These are phyloP conservation scores for Zaprionus inermis DNA, from an alignment of 1,140 invertebrate genomes.

Conservation along the genomic window DNA sequence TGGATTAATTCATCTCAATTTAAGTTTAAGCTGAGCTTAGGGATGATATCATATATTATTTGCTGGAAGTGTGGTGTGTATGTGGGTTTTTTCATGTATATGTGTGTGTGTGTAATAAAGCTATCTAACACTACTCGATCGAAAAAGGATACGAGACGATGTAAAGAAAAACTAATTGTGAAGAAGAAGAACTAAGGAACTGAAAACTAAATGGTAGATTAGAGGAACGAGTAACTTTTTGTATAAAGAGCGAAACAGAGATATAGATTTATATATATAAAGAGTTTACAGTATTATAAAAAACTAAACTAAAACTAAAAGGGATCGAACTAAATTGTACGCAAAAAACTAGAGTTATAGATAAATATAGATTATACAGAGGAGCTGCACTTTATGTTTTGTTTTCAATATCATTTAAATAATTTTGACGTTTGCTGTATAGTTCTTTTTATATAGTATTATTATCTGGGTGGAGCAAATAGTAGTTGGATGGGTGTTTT, in stretches of 20 bases:
- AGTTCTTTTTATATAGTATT: constrained; percentile 18
- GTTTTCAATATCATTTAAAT: constrained; percentile 8
- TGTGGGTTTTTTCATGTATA: constrained; percentile 7
- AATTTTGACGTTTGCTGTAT: constrained; percentile 11
- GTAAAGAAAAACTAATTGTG: constrained; percentile 14
- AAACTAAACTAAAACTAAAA: constrained; percentile 52
- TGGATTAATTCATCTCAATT: not conserved
- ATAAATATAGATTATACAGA: constrained; percentile 3
- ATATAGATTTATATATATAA: constrained; percentile 13
- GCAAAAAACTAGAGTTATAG: constrained; percentile 36
- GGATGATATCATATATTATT: not conserved
- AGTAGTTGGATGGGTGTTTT: constrained; percentile 11
- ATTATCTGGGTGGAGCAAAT: constrained; percentile 11
- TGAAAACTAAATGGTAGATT: constrained; percentile 33
- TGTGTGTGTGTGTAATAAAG: constrained; percentile 18
- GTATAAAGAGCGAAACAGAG: constrained; percentile 13
- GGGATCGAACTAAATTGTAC: constrained; percentile 19
- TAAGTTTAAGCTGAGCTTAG: not conserved
- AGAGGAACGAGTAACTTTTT: constrained; percentile 23
- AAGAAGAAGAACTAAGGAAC: constrained; percentile 32
- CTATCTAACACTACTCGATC: constrained; percentile 61
- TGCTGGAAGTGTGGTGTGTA: not conserved
- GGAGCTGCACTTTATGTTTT: constrained; percentile 30
- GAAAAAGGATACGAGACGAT: constrained; percentile 40
- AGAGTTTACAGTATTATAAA: not conserved